Percentiles rank a stretch among this genome's conserved stretches.
Conservation (phyloP, 2,113 vertebrate genomes). For the Notothenia rossii region DNA sequence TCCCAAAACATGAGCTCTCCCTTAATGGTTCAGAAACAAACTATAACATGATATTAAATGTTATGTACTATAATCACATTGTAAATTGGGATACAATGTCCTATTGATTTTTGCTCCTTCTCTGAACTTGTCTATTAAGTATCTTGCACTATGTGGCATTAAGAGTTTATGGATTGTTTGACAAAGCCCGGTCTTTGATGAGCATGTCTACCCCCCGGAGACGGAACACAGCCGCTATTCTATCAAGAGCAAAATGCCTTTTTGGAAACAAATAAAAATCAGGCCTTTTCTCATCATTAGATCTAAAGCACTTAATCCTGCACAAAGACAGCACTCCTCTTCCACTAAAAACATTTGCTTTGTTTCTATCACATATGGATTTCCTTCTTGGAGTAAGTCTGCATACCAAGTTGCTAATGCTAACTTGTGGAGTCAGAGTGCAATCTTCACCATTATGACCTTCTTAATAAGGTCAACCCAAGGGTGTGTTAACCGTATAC, state of each 20-base stretch:
- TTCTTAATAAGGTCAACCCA: constrained; percentile 16
- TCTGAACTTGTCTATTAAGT: constrained; percentile 47
- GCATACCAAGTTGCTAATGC: constrained; percentile 53
- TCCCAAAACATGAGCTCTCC: constrained; percentile 58
- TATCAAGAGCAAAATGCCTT: constrained; percentile 69
- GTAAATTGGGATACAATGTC: constrained; percentile 57
- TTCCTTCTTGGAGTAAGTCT: constrained; percentile 44
- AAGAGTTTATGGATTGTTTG: constrained; percentile 68
- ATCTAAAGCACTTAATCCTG: constrained; percentile 79
- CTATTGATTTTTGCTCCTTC: constrained; percentile 57
- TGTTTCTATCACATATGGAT: constrained; percentile 66
- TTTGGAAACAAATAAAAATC: constrained; percentile 78
- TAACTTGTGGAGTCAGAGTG: constrained; percentile 40
- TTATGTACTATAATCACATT: constrained; percentile 52
- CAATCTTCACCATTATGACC: constrained; percentile 14
- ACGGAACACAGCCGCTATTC: constrained; percentile 52
- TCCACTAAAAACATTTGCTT: constrained; percentile 52
- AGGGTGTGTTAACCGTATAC: not conserved
- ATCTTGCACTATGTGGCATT: constrained; percentile 48
- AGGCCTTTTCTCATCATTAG: constrained; percentile 72
- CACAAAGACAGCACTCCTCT: constrained; percentile 53
- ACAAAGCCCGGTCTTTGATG: constrained; percentile 73
- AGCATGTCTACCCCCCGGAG: constrained; percentile 70
- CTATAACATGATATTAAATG: constrained; percentile 30
- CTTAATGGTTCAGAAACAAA: constrained; percentile 29